Base-by-base conservation (phyloP, 2,888 invertebrate genomes). In the Hydriomena furcata region DNA sequence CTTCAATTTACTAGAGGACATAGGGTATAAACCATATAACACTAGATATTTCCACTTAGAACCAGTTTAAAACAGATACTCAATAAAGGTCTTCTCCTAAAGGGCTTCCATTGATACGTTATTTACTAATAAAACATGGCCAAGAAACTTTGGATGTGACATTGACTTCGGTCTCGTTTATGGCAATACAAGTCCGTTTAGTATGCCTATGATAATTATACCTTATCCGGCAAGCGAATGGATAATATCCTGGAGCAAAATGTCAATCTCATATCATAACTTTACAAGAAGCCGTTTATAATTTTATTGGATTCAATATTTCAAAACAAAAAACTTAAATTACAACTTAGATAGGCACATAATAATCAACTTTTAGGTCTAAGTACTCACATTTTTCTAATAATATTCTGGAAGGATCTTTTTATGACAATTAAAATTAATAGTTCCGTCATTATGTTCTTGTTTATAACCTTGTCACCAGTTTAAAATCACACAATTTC, bases 311-410 rank as follows among this genome's bases (percentile, higher is more conserved):
- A n/a, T n/a, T n/a, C n/a, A n/a, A n/a, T n/a, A n/a, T n/a, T n/a
- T n/a, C n/a, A n/a, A n/a, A n/a, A n/a, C n/a, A n/a, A n/a, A n/a
- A n/a, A n/a, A n/a, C n/a, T n/a, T n/a, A n/a, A n/a, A n/a, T n/a
- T n/a, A n/a, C n/a, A n/a, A n/a, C n/a, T n/a, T n/a, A n/a, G n/a
- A n/a, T n/a, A n/a, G n/a, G n/a, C n/a, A n/a, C n/a, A n/a, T n/a
- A n/a, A n/a, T n/a, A n/a, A n/a, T n/a, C n/a, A n/a, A n/a, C n/a
- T n/a, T n/a, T n/a, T n/a, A n/a, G n/a, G n/a, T n/a, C n/a, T n/a
- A n/a, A n/a, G n/a, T 64, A 82, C 86, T 86, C 55, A 86, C 86
- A 84, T 71, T 64, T 69, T 77, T 27, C 49, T 74, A 20, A 84
- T 53, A 6, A 84, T 46, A 57, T 76, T 76, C 63, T 80, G 76